Conservation (phyloP, 1,140 invertebrate species). For the Zelostemma sp. region DNA sequence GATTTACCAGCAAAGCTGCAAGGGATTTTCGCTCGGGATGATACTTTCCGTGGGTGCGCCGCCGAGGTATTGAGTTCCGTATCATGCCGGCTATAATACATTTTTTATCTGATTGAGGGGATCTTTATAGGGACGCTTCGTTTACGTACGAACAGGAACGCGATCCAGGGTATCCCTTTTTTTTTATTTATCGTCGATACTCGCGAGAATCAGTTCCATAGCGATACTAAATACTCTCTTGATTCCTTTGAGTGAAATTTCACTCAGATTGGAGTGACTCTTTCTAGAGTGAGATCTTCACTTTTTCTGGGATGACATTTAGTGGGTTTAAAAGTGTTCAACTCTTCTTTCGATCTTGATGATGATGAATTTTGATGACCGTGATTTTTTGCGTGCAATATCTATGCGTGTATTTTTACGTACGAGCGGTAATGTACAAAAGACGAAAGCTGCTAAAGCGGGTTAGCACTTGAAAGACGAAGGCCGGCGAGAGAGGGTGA, state of each 20-base stretch:
- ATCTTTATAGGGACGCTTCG: constrained; percentile 68
- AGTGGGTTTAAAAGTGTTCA: no score
- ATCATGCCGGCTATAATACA: constrained; percentile 71
- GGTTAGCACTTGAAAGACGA: constrained; percentile 34
- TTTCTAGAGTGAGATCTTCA: no score
- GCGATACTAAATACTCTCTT: no score
- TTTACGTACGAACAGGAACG: constrained; percentile 30
- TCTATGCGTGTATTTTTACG: constrained; percentile 40
- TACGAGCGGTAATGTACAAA: constrained; percentile 27
- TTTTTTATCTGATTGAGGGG: constrained; percentile 72
- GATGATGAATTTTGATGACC: no score
- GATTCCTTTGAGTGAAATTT: no score
- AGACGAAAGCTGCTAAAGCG: constrained; percentile 29
- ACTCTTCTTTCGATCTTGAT: no score
- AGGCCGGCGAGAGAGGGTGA: constrained; percentile 43
- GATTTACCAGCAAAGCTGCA: constrained; percentile 28
- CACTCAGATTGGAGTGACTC: no score
- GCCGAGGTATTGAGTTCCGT: constrained; percentile 68
- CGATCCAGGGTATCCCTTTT: constrained; percentile 2
- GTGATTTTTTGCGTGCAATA: no score
- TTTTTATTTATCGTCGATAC: constrained; percentile 36
- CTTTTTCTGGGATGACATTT: no score
- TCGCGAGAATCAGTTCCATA: no score
- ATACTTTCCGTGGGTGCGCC: constrained; percentile 31
- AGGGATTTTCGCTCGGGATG: constrained; percentile 29